These are phyloP conservation scores for Ellobius talpinus DNA, from an alignment of 2,113 vertebrate species.

Conservation along the genomic window DNA sequence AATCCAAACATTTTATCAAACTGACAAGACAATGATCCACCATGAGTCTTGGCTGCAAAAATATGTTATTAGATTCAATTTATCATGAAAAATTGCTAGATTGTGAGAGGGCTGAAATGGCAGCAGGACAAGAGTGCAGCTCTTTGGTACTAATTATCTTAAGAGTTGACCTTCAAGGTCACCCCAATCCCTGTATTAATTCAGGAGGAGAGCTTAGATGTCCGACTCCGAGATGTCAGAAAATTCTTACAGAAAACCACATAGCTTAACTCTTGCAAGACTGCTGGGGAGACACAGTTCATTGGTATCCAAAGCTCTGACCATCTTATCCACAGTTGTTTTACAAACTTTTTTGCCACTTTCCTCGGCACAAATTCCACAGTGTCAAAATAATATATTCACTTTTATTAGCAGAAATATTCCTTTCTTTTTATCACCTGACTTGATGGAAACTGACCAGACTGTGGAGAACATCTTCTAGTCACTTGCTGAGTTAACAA, in stretches of 20 bases:
- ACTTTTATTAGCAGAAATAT: neutral
- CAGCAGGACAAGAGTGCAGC: conserved; percentile 81
- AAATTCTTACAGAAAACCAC: conserved; percentile 54
- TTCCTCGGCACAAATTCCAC: neutral
- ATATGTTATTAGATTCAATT: conserved; percentile 86
- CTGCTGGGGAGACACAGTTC: neutral
- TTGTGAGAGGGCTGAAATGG: conserved; percentile 82
- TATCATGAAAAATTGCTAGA: conserved; percentile 85
- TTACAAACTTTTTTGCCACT: neutral
- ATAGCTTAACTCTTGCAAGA: conserved; percentile 74
- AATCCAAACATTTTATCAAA: conserved; percentile 82
- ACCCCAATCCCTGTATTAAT: conserved; percentile 80
- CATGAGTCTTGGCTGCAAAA: conserved; percentile 81
- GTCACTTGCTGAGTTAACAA: neutral
- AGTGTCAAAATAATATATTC: conserved; percentile 27
- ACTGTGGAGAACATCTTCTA: neutral
- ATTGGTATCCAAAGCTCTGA: neutral
- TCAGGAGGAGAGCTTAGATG: conserved; percentile 73
- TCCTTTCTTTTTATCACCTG: neutral
- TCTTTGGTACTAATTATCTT: conserved; percentile 84
- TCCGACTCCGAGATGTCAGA: conserved; percentile 58
- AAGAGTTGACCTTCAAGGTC: conserved; percentile 81
- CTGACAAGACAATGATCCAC: conserved; percentile 85
- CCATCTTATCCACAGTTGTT: neutral
- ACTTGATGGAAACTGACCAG: neutral